A percentile compares a stretch with the other conserved stretches of the same genome.
phyloP scores from a whole-genome alignment of 2,888 invertebrate species.

The Cephonodes hylas region DNA sequence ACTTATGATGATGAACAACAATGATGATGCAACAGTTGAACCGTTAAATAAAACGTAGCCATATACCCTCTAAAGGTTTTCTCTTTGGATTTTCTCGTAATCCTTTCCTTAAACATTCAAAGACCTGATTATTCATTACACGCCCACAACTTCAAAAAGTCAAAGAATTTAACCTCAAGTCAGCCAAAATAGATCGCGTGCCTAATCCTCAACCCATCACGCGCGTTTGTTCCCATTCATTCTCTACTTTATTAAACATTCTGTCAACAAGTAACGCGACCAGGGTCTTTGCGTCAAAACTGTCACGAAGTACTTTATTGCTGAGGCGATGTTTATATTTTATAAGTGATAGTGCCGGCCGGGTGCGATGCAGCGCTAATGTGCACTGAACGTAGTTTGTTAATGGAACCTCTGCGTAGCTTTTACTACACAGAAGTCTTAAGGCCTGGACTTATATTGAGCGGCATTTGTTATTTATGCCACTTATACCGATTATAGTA shows the following conservation, averaged over 20 bases:
- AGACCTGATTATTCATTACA: too few relatives aligned
- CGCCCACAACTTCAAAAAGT: too few relatives aligned
- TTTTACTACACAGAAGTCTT: neutral
- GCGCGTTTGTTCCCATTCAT: neutral
- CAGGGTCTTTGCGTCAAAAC: neutral
- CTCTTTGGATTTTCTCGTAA: too few relatives aligned
- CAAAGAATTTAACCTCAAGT: too few relatives aligned
- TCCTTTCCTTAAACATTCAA: too few relatives aligned
- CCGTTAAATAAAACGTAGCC: too few relatives aligned
- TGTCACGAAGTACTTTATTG: neutral
- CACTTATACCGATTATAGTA: neutral
- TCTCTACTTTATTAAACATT: too few relatives aligned
- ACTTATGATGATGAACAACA: too few relatives aligned
- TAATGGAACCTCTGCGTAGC: constrained; percentile 6
- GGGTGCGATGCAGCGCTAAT: neutral
- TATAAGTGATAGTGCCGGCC: neutral
- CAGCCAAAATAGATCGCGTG: too few relatives aligned
- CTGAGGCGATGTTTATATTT: neutral
- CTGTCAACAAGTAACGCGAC: neutral
- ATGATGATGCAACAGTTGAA: too few relatives aligned
- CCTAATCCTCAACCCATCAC: too few relatives aligned
- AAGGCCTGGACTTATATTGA: neutral
- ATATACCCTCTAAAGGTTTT: too few relatives aligned
- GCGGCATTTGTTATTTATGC: neutral
- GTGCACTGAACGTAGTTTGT: neutral